Evolutionary conservation across 1,140 invertebrate species (phyloP), one percentile per base, ranked within the genome.

Genomic region (Dysdera silvatica): DNA sequence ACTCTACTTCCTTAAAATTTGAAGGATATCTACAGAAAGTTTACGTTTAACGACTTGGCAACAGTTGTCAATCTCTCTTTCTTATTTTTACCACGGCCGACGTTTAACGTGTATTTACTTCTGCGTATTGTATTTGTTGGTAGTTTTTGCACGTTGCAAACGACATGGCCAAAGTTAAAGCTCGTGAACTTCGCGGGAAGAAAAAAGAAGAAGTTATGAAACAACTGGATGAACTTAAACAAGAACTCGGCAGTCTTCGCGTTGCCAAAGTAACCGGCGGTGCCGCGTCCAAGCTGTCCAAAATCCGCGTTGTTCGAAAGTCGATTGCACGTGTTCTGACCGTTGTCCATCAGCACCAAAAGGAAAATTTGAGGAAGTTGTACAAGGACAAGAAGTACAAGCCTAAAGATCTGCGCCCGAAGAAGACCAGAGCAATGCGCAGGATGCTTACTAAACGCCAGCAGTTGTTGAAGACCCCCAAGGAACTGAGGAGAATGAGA

Each of bases 291-390:
- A 98, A 98, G 75, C 80, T 98, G 5, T 95, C 92, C 4, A 98
- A 98, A 80, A 98, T 98, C 71, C 87, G 91, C 68, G 91, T 97
- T 20, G 92, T 99, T 0, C 83, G 95, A 31, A 98, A 98, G 81
- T 93, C 95, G 32, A 97, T 99, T 73, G 94, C 94, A 52, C 83
- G 95, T 65, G 91, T 98, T 16, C 86, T 93, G 75, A 99, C 97
- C 80, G 92, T 99, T 70, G 97, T 98, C 83, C 90, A 97, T 79
- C 95, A 98, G 77, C 96, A 95, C 72, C 95, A 97, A 78, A 98
- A 98, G 80, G 90, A 95, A 68, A 98, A 98, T 75, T 80, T 99
- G 67, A 82, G 91, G 47, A 89, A 94, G 73, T 87, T 95, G 62
- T 98, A 95, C 78, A 92, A 90, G 73, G 80, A 87, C 74, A 96